Evolutionary conservation across 2,113 vertebrate species (phyloP).

Genomic region (Apistogramma diplotaenia): DNA sequence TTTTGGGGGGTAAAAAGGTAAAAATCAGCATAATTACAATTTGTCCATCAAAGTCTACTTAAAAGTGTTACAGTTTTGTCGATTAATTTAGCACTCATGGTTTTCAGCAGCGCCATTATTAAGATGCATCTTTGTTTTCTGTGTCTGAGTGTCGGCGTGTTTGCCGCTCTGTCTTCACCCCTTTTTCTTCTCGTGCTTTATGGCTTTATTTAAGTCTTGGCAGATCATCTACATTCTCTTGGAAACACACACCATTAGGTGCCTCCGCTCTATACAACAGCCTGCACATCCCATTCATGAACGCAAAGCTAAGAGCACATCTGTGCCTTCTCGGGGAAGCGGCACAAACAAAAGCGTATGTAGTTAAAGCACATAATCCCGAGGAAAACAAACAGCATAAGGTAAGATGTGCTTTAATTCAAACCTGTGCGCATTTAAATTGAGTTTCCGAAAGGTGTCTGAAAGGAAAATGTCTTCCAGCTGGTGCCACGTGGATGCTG

Average conservation of each 20-base stretch:
- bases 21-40: neutral
- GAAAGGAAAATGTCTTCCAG: neutral
- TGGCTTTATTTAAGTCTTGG: neutral
- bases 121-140: neutral
- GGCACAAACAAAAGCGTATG: neutral
- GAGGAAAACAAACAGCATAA: neutral
- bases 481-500: neutral
- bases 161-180: neutral
- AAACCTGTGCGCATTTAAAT: neutral
- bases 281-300: neutral
- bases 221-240: constrained; percentile 3
- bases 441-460: neutral
- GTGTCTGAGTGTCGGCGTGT: neutral
- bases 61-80: neutral
- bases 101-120: neutral
- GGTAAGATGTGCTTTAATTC: neutral
- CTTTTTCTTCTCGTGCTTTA: neutral
- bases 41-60: neutral
- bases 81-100: neutral
- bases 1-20: neutral
- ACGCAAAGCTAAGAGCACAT: neutral
- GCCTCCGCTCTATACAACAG: neutral
- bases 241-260: neutral
- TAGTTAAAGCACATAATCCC: neutral
- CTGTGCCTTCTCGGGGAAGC: neutral